A percentile compares a stretch with the other conserved stretches of the same genome.
phyloP scores from a whole-genome alignment of 1,140 invertebrate species.

The Argopecten irradians region DNA sequence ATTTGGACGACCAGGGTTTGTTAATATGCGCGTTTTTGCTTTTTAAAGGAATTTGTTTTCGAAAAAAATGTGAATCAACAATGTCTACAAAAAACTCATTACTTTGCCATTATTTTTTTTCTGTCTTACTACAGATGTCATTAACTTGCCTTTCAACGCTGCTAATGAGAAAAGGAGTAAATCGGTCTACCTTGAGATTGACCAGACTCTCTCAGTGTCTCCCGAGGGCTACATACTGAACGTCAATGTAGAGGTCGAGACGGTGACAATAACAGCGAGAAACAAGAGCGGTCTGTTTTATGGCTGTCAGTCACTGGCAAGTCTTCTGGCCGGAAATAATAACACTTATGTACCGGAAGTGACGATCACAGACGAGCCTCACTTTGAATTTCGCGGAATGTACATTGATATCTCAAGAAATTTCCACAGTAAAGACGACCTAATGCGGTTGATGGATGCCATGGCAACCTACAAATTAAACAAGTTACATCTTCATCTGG shows the following conservation, averaged over 20 bases:
- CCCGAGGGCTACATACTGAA: slow-evolving; percentile 54
- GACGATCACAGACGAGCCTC: slow-evolving; percentile 63
- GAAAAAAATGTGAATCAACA: too few relatives aligned
- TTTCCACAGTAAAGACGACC: slow-evolving; percentile 62
- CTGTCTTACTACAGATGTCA: not conserved
- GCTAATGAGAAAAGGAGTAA: not conserved
- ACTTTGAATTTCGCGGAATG: slow-evolving; percentile 71
- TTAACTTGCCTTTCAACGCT: not conserved
- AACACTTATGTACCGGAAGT: slow-evolving; percentile 50
- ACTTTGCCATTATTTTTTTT: too few relatives aligned
- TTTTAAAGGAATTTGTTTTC: too few relatives aligned
- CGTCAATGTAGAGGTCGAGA: slow-evolving; percentile 28
- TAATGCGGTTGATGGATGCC: slow-evolving; percentile 64
- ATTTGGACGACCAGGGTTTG: too few relatives aligned
- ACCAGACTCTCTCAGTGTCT: not conserved
- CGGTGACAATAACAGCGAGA: slow-evolving; percentile 52
- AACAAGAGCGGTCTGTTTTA: slow-evolving; percentile 64
- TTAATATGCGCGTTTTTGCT: too few relatives aligned
- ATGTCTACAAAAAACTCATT: too few relatives aligned
- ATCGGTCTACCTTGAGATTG: not conserved
- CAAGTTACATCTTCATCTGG: slow-evolving; percentile 73
- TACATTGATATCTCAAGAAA: slow-evolving; percentile 72
- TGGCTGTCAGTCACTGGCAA: slow-evolving; percentile 61
- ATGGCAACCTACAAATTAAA: slow-evolving; percentile 75
- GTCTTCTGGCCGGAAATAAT: slow-evolving; percentile 47